These are phyloP conservation scores for Notolabrus celidotus DNA, from an alignment of 2,797 vertebrate species.

Conservation along the genomic window DNA sequence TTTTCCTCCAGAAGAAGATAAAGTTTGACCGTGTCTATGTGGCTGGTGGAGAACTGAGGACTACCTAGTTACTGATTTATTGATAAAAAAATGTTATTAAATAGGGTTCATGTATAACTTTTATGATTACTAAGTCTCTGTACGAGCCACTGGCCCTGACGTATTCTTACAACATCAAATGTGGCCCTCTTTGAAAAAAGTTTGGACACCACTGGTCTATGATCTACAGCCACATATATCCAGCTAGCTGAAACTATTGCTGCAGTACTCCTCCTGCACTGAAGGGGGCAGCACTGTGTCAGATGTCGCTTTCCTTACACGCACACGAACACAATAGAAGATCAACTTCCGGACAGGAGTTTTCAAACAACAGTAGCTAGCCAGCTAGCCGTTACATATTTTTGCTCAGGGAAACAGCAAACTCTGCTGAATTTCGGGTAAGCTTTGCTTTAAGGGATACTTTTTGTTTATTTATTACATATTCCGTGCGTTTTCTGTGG, in stretches of 20 bases:
- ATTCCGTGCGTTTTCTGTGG: neutral
- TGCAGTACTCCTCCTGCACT: slow-evolving; percentile 30
- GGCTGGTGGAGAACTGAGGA: no score
- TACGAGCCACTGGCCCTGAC: no score
- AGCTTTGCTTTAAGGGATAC: neutral
- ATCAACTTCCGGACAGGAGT: slow-evolving; percentile 75
- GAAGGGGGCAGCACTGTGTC: slow-evolving; percentile 31
- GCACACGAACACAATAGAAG: slow-evolving; percentile 31
- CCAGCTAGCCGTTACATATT: slow-evolving; percentile 50
- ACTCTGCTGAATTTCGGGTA: slow-evolving; percentile 59
- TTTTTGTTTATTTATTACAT: accelerated
- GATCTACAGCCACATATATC: no score
- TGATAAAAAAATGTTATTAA: no score
- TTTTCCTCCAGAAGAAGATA: no score
- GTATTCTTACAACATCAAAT: no score
- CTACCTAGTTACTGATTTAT: no score
- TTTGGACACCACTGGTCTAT: no score
- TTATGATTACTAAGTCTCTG: no score
- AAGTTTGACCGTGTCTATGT: no score
- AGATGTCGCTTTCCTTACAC: neutral
- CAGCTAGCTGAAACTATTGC: neutral
- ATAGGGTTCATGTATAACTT: no score
- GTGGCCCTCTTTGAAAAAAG: no score
- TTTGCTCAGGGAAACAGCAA: slow-evolving; percentile 76
- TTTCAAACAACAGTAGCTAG: slow-evolving; percentile 78